These are phyloP conservation scores for Pristionchus maxplancki DNA, from an alignment of 2,888 invertebrate species.

Conservation along the genomic window DNA sequence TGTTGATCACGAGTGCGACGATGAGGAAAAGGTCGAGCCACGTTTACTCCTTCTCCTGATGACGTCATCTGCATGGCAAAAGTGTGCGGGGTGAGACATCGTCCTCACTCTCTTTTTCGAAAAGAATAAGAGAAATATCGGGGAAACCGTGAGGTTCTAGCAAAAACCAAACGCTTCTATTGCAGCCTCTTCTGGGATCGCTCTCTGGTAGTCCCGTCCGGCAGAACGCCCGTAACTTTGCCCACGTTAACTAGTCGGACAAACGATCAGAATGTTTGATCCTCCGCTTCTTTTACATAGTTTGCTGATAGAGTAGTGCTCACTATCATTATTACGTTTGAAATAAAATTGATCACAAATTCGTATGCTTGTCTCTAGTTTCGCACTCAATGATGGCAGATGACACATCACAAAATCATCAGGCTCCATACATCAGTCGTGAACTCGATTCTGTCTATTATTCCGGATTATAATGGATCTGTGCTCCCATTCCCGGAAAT, in stretches of 20 bases:
- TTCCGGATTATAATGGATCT: neutral
- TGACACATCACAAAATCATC: neutral
- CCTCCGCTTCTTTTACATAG: neutral
- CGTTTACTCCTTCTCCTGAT: conserved; percentile 22
- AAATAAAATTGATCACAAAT: too few relatives aligned
- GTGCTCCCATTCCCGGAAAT: neutral
- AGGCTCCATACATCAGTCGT: neutral
- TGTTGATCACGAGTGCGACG: neutral
- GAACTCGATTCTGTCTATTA: too few relatives aligned
- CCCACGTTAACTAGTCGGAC: neutral
- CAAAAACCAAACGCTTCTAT: too few relatives aligned
- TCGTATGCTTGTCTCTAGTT: too few relatives aligned
- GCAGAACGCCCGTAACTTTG: neutral
- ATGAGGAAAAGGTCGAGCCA: conserved; percentile 20
- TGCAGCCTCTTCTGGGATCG: neutral
- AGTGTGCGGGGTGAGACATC: neutral
- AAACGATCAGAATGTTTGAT: neutral
- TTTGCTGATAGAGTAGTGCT: neutral
- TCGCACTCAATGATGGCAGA: too few relatives aligned
- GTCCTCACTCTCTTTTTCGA: too few relatives aligned
- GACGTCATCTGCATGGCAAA: neutral
- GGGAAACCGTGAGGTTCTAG: neutral
- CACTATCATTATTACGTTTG: too few relatives aligned
- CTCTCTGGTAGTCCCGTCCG: neutral
- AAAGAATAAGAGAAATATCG: neutral